Base-by-base conservation (phyloP, 2,797 vertebrate species). In the Pipistrellus kuhlii region DNA sequence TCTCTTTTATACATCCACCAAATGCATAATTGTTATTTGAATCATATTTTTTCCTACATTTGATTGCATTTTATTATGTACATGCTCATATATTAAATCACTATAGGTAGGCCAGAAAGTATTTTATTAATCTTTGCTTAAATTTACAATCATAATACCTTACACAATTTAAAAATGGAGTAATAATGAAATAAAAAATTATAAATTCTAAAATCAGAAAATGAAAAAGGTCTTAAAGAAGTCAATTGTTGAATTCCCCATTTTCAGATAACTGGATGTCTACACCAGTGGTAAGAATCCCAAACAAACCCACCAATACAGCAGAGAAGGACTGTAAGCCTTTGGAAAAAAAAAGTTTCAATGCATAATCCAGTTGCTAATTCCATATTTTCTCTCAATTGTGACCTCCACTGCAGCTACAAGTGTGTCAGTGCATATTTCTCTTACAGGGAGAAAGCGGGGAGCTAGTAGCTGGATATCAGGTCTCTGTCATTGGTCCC, bases 181-280 rank as follows among this genome's bases (percentile, higher is more conserved):
- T 71, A 59, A 10, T 18, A 81, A 53, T 85, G 46, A 6, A 59
- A 64, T 35, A 32, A 51, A 51, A 81, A 73, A 81, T 86, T 95
- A 94, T 78, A 77, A 92, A 91, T 76, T 83, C 13, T 92, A 71
- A 90, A 94, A 41, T 64, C 44, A 46, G 38, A 59, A 51, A 71
- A 77, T 53, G 5, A 62, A 84, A 77, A 89, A 21, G 8, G 23
- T 84, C 35, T 69, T 53, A 25, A 78, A 48, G 38, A 80, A 85
- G 55, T 66, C 77, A 87, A 27, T 46, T 86, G 35, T 21, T 59
- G 25, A 83, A 83, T 51, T 85, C n/a, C 27, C 11, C 13, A 20
- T 83, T 62, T 81, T 82, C 18, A 82, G 32, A 10, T 51, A n/a
- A 87, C n/a, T 83, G 21, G 27, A 27, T 20, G 3, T 77, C n/a